A percentile compares a stretch with the other conserved stretches of the same genome.
Evolutionary conservation across 2,888 invertebrate genomes (phyloP).

Genomic region (Steinernema hermaphroditum): DNA sequence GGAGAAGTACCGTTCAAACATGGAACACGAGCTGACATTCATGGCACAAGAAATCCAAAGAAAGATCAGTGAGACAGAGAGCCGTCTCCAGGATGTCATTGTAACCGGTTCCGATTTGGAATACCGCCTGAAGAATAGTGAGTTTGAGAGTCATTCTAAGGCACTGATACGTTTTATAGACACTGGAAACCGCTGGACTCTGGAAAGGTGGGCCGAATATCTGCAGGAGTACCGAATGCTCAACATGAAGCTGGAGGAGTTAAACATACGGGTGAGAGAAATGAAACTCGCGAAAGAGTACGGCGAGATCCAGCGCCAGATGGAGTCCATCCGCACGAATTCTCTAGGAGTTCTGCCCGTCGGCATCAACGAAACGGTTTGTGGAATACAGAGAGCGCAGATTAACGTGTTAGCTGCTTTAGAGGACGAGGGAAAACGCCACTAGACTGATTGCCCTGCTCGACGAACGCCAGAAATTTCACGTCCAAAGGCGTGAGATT

Average conservation of each 20-base stretch:
- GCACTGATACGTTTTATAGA: neutral
- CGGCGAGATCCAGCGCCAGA: constrained; percentile 9
- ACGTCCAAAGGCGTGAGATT: neutral
- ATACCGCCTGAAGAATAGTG: constrained; percentile 10
- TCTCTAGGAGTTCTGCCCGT: constrained; percentile 15
- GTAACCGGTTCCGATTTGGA: constrained; percentile 9
- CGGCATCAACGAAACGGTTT: constrained; percentile 7
- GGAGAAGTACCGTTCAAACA: constrained; percentile 14
- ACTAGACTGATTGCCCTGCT: neutral
- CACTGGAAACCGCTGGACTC: constrained; percentile 10
- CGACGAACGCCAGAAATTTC: neutral
- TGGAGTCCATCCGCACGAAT: constrained; percentile 2
- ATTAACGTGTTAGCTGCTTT: neutral
- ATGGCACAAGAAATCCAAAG: constrained; percentile 6
- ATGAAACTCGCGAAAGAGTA: neutral
- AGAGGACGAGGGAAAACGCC: neutral
- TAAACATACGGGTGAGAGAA: constrained; percentile 3
- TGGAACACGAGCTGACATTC: constrained; percentile 5
- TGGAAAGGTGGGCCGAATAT: constrained; percentile 22
- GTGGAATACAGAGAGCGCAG: too few relatives aligned
- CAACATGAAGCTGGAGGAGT: constrained; percentile 1
- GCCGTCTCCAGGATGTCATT: constrained; percentile 6
- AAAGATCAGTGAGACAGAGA: constrained; percentile 17
- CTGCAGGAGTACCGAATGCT: constrained; percentile 17
- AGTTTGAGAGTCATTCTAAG: neutral